phyloP scores from a whole-genome alignment of 1,140 invertebrate genomes.

The Gryon sp. region DNA sequence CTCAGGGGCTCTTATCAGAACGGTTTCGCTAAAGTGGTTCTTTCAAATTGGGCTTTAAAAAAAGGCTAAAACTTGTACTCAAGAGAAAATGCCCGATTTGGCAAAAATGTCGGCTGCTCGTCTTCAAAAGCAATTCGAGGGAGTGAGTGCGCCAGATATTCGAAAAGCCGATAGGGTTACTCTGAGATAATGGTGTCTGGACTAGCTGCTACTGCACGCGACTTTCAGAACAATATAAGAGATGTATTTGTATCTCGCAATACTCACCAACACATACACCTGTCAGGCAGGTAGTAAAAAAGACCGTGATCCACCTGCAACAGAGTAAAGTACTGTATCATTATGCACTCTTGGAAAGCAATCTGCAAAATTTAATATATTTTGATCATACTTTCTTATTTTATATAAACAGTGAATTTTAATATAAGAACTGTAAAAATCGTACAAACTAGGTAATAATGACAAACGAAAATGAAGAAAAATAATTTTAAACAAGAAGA shows the following conservation, averaged over 20 bases:
- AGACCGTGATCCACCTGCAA: constrained; percentile 66
- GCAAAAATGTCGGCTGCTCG: constrained; percentile 51
- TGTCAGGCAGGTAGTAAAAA: constrained; percentile 67
- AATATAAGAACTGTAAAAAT: too few species aligned
- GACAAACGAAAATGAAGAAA: too few species aligned
- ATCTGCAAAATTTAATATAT: too few species aligned
- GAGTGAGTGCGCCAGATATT: constrained; percentile 42
- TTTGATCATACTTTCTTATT: too few species aligned
- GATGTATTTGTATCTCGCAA: constrained; percentile 36
- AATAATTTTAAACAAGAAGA: too few species aligned
- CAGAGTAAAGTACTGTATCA: constrained; percentile 21
- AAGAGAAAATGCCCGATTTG: constrained; percentile 52
- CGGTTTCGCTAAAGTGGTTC: constrained; percentile 43
- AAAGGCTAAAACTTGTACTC: constrained; percentile 42
- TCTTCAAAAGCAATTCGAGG: constrained; percentile 31
- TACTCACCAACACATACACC: constrained; percentile 71
- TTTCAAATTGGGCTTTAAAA: constrained; percentile 43
- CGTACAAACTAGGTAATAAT: too few species aligned
- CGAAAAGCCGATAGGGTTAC: constrained; percentile 44
- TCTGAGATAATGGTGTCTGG: constrained; percentile 47
- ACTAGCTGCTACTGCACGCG: constrained; percentile 22
- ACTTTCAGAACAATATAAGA: constrained; percentile 21
- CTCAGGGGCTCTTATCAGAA: constrained; percentile 48
- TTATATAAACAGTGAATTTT: too few species aligned
- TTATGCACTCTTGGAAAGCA: too few species aligned